Evolutionary conservation across 2,888 invertebrate genomes (phyloP), one percentile per base, ranked within the genome.

Genomic region (Ecliptopera silaceata): DNA sequence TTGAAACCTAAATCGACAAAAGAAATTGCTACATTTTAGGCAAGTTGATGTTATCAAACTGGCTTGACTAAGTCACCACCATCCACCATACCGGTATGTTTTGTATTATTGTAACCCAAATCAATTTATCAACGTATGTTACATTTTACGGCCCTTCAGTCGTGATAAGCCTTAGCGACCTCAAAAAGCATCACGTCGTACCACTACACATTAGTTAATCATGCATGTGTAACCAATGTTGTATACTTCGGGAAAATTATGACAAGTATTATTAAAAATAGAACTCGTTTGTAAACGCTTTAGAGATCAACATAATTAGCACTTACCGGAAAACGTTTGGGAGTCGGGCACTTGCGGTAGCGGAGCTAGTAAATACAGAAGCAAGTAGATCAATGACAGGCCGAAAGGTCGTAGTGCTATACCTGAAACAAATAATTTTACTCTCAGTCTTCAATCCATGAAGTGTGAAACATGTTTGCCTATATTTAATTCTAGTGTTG

Each of bases 401-500:
- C 95, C 95, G 73, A 94, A 95, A 50, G 97, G 97, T 75, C 97
- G 95, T 81, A 96, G 94, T 76, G 96, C 93, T 75, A 95, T 93
- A 92, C 95, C 97, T 97, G 92, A 59, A 93, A 93, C 72, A 75
- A 80, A 54, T 5, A 84, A 71, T 18, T 18, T 29, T 22, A 6
- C 12, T 4, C 12, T 34, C 6, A 11, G 32, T 31, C n/a, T 1
- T 8, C 8, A 22, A 22, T n/a, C n/a, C n/a, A n/a, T n/a, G n/a
- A n/a, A n/a, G n/a, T n/a, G n/a, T n/a, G n/a, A n/a, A n/a, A n/a
- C n/a, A n/a, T n/a, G n/a, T n/a, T n/a, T n/a, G n/a, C n/a, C n/a
- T n/a, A n/a, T n/a, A n/a, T n/a, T n/a, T n/a, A n/a, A n/a, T n/a
- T n/a, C n/a, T n/a, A n/a, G n/a, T n/a, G n/a, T n/a, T n/a, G n/a